These are phyloP conservation scores for Meghimatium bilineatum DNA, from an alignment of 2,888 invertebrate genomes.

Conservation along the genomic window DNA sequence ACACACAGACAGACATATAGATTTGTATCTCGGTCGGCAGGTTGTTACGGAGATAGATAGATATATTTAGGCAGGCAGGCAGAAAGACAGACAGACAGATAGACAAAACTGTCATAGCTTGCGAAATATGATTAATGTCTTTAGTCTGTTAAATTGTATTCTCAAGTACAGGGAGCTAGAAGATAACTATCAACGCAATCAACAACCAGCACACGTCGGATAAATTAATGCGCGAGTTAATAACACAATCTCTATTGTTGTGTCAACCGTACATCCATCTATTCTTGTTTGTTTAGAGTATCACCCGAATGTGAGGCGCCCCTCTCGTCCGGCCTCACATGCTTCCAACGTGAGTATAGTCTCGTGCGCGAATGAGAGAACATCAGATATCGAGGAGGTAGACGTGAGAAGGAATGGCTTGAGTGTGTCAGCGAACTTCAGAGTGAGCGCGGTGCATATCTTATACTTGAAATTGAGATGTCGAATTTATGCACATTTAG, in stretches of 20 bases:
- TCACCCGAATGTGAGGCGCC: conserved; percentile 8
- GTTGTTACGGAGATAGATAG: no score
- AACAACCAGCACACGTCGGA: no score
- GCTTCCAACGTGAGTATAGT: conserved; percentile 12
- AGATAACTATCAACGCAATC: no score
- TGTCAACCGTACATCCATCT: not conserved
- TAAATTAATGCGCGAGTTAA: no score
- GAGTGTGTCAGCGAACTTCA: not conserved
- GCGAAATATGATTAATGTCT: no score
- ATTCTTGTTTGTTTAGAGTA: not conserved
- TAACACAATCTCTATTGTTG: not conserved
- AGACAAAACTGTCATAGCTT: no score
- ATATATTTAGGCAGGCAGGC: no score
- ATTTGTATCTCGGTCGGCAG: no score
- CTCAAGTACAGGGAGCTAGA: no score
- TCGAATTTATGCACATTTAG: not conserved
- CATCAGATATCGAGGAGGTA: conserved; percentile 7
- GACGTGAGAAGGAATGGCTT: not conserved
- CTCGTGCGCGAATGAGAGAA: not conserved
- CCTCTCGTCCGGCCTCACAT: conserved; percentile 4
- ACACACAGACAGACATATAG: no score
- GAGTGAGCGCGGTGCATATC: not conserved
- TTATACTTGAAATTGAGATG: not conserved
- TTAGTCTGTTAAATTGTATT: no score
- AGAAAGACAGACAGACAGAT: no score